phyloP scores from a whole-genome alignment of 2,888 invertebrate species.

The Patella caerulea region DNA sequence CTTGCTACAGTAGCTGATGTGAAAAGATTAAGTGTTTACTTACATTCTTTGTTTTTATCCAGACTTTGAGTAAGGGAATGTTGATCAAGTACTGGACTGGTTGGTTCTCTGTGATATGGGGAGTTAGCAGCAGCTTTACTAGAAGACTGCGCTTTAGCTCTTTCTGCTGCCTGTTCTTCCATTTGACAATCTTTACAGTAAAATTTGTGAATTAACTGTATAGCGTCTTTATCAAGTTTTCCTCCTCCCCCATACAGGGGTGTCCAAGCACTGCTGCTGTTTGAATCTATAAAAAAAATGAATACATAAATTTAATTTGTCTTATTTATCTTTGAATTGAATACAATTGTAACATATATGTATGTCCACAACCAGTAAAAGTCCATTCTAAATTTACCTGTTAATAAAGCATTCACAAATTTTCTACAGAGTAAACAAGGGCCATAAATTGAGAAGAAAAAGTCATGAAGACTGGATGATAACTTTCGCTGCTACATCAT shows the following conservation, averaged over 20 bases:
- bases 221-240: constrained; percentile 60
- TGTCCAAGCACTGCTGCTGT: constrained; percentile 58
- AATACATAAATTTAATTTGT: neutral
- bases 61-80: constrained; percentile 92
- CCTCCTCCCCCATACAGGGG: constrained; percentile 59
- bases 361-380: too few species aligned
- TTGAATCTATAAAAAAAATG: constrained; percentile 52
- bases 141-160: constrained; percentile 24
- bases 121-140: constrained; percentile 27
- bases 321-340: too few species aligned
- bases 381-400: too few species aligned
- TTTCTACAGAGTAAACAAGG: too few species aligned
- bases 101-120: constrained; percentile 33
- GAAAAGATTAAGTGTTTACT: constrained; percentile 73
- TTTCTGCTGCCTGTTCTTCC: constrained; percentile 54
- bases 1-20: too few species aligned
- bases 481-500: too few species aligned
- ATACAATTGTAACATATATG: too few species aligned
- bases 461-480: too few species aligned
- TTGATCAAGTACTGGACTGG: constrained; percentile 87
- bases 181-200: constrained; percentile 66
- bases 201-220: constrained; percentile 66
- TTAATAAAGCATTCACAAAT: too few species aligned
- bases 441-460: too few species aligned
- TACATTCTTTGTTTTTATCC: constrained; percentile 98